These are phyloP conservation scores for Petrosia ficiformis DNA, from an alignment of 37 sponge, comb jelly and placozoan genomes.

Conservation along the genomic window DNA sequence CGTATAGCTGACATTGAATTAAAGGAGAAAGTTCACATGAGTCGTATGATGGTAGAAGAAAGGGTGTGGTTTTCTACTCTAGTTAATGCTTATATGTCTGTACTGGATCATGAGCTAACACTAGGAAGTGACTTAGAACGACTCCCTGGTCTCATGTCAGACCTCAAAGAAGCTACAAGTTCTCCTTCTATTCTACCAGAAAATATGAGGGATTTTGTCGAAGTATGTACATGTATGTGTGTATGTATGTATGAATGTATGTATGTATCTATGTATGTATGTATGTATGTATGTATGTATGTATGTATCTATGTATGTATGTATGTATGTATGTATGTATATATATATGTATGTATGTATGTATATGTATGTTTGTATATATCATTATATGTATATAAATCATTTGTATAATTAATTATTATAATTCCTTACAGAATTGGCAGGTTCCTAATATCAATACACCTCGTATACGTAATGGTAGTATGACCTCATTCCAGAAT, in stretches of 20 bases:
- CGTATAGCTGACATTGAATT: constrained; percentile 26
- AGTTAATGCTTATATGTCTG: constrained; percentile 30
- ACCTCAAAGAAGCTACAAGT: constrained; percentile 11
- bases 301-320: no score
- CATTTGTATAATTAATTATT: no score
- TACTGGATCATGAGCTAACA: constrained; percentile 44
- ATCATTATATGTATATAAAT: no score
- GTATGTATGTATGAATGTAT: not conserved
- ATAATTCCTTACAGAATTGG: no score
- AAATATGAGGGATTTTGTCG: constrained; percentile 29
- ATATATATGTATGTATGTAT: no score
- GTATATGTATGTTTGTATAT: no score
- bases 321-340: no score
- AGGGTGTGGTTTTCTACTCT: constrained; percentile 60
- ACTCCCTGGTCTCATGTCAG: constrained; percentile 32
- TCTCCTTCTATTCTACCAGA: constrained; percentile 46
- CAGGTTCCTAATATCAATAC: no score
- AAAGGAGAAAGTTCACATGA: constrained; percentile 52
- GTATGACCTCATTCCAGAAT: no score
- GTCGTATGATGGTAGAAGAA: constrained; percentile 53
- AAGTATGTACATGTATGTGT: constrained; percentile 22
- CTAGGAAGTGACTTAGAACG: constrained; percentile 55
- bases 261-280: not conserved
- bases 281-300: not conserved
- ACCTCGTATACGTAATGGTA: no score